Evolutionary conservation across 92 coral and sea anemone genomes (phyloP), one percentile per base, ranked within the genome.

Genomic region (Siderastrea radians): DNA sequence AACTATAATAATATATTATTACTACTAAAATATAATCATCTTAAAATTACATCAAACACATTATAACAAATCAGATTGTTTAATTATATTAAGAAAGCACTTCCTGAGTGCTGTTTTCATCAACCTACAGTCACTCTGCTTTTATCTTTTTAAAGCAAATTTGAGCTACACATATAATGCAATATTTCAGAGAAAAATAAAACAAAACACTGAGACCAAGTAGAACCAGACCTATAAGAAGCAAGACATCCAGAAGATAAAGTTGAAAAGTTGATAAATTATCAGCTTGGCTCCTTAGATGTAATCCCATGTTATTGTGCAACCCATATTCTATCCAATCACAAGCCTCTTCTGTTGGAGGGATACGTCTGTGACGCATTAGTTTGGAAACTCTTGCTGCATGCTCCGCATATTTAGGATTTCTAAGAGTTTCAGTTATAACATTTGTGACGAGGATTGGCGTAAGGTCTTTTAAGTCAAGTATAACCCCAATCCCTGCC

Each of bases 261-360:
- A 87, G 46, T 65, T 95, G 88, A 43, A 77, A 77, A 51, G 83
- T 78, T 7, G 85, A 83, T 68, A 95, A 85, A 54, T 91, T 86
- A 43, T 91, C 89, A 49, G 91, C 94, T 57, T 89, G 88, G 64
- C 95, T 90, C 38, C 91, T 86, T 13, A 95, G 59, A 68, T 95
- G 98, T 65, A 81, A 84, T 8, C 88, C 91, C 7, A 90, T 95
- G 84, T 93, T 86, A 52, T 88, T 90, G 53, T 19, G 58, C 52
- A 91, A 48, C 26, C 88, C 93, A 77, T 95, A 95, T 49, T 95
- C 98, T 1, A 96, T 72, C 98, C 98, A 96, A 58, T 96, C 94
- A 38, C 94, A 94, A 48, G 94, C 96, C 66, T 96, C 94, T 48
- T 91, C 84, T 4, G 90, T 73, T 50, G 98, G 98, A 49, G 93